Evolutionary conservation across 2,797 vertebrate species (phyloP), one percentile per base, ranked within the genome.

Genomic region (Chromis chromis): DNA sequence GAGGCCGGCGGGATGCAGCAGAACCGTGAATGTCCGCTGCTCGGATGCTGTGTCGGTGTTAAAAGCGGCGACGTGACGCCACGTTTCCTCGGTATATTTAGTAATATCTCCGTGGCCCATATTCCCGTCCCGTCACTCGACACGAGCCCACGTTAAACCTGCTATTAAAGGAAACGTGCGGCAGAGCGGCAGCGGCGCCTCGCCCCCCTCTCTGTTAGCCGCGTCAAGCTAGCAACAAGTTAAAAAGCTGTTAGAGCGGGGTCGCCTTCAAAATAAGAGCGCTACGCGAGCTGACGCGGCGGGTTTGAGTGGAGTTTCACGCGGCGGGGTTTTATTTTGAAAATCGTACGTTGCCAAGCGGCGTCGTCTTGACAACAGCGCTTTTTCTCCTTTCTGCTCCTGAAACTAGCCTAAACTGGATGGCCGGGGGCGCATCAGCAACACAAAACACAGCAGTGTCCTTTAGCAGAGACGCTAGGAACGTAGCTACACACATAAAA

Each of bases 341-440:
- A 91, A 74, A 10, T 0, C 9, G 25, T 2, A 1, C 4, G 66
- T 46, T 64, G 65, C 31, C 52, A 46, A 33, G 1, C 5, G 19
- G 25, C 10, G 27, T 44, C 6, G 8, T 12, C 36, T 85, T 79
- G 64, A 88, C 72, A 16, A 55, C 52, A 17, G 17, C 39, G 72
- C 21, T 9, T 53, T 74, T 42, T 60, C 49, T 50, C n/a, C 27
- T 48, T 80, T 83, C 67, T 76, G 79, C 87, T 78, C 72, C 84
- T 85, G 70, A 89, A 94, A 94, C 93, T 94, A 94, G 93, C 88
- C 89, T 81, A 82, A 94, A 94, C 93, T 94, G 94, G 94, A 92
- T 94, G 78, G 90, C 88, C 78, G 79, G 14, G 39, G 60, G 87
- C 83, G 66, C 84, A 86, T 80, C 81, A 69, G 39, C 69, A 56